These are phyloP conservation scores for Macrosteles quadrilineatus DNA, from an alignment of 1,140 invertebrate genomes.

Conservation along the genomic window DNA sequence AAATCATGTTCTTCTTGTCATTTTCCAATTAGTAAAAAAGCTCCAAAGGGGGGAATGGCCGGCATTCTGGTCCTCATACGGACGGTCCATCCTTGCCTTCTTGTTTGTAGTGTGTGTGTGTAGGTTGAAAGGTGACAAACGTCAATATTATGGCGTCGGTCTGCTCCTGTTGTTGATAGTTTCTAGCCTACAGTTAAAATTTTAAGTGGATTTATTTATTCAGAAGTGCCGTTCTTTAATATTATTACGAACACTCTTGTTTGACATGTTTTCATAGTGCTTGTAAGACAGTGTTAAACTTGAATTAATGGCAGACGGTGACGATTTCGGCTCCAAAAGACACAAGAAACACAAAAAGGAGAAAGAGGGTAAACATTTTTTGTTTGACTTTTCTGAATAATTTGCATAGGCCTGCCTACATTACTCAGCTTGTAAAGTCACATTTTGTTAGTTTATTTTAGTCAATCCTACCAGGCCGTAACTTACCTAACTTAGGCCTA, in stretches of 20 bases:
- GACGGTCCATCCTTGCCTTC: too few relatives aligned
- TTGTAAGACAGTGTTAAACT: not conserved
- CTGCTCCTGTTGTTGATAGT: not conserved
- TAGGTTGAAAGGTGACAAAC: too few relatives aligned
- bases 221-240: not conserved
- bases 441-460: too few relatives aligned
- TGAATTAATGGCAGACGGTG: not conserved
- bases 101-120: too few relatives aligned
- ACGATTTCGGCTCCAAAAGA: conserved; percentile 32
- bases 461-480: too few relatives aligned
- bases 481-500: too few relatives aligned
- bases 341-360: conserved; percentile 43
- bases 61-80: too few relatives aligned
- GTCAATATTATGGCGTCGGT: not conserved
- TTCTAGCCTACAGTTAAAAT: not conserved
- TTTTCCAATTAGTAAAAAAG: too few relatives aligned
- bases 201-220: not conserved
- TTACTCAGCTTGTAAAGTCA: too few relatives aligned
- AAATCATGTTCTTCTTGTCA: too few relatives aligned
- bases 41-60: too few relatives aligned
- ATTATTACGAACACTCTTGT: too few relatives aligned
- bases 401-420: not conserved
- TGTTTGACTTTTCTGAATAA: not conserved
- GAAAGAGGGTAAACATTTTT: conserved; percentile 39
- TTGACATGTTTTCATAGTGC: not conserved